Conservation (phyloP, 92 coral and sea anemone species). For the Heliopora coerulea region DNA sequence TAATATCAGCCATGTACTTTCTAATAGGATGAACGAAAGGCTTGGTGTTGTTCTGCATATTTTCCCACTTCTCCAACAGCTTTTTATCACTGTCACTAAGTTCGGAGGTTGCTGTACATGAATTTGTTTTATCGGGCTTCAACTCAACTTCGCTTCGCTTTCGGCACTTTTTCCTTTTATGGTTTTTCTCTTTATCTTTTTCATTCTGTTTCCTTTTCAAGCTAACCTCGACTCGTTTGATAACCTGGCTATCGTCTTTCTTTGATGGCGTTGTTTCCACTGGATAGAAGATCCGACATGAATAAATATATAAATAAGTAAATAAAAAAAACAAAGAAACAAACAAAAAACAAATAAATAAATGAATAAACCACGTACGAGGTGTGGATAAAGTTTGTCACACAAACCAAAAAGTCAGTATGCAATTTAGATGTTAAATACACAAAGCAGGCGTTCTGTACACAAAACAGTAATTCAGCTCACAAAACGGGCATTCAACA, state of each 20-base stretch:
- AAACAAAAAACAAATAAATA: too few relatives aligned
- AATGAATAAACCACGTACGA: too few relatives aligned
- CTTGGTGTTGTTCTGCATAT: slow-evolving; percentile 85
- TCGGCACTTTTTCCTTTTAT: slow-evolving; percentile 49
- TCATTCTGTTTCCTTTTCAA: slow-evolving; percentile 69
- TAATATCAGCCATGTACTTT: slow-evolving; percentile 79
- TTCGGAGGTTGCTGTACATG: slow-evolving; percentile 28
- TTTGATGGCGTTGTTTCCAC: slow-evolving; percentile 18
- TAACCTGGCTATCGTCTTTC: slow-evolving; percentile 38
- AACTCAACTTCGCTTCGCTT: background rate
- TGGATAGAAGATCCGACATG: too few relatives aligned
- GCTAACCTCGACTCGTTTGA: slow-evolving; percentile 65
- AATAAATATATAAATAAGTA: too few relatives aligned
- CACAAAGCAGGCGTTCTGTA: too few relatives aligned
- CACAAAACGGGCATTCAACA: too few relatives aligned
- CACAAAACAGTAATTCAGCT: too few relatives aligned
- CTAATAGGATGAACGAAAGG: slow-evolving; percentile 97
- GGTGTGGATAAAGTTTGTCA: too few relatives aligned
- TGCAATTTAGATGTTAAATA: too few relatives aligned
- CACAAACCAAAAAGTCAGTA: too few relatives aligned
- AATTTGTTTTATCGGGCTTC: slow-evolving; percentile 14
- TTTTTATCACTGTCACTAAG: slow-evolving; percentile 82
- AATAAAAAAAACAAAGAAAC: too few relatives aligned
- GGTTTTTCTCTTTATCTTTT: slow-evolving; percentile 55
- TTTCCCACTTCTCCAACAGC: slow-evolving; percentile 88